Evolutionary conservation across 2,113 vertebrate genomes (phyloP).

Genomic region (Solea solea): DNA sequence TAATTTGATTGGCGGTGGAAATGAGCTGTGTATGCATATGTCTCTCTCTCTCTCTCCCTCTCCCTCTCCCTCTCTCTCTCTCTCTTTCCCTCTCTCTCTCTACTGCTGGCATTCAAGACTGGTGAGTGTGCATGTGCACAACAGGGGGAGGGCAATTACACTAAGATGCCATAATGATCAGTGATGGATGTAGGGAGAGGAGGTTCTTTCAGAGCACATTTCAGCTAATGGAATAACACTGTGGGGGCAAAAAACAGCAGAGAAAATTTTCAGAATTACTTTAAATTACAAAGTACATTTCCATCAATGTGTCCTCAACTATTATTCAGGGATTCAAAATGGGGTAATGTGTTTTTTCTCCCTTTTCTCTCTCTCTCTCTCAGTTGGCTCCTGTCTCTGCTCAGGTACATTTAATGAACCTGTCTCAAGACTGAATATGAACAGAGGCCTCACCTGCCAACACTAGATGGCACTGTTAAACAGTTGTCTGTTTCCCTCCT

Average conservation of each 20-base stretch:
- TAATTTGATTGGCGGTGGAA: constrained; percentile 82
- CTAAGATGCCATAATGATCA: constrained; percentile 80
- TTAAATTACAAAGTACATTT: constrained; percentile 70
- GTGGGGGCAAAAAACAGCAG: constrained; percentile 19
- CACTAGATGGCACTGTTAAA: constrained; percentile 76
- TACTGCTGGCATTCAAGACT: constrained; percentile 67
- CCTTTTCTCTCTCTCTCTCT: neutral
- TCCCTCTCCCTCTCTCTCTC: constrained; percentile 31
- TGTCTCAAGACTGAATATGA: neutral
- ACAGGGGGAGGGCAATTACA: constrained; percentile 75
- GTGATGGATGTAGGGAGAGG: constrained; percentile 75
- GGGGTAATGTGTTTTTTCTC: constrained; percentile 21
- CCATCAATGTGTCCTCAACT: constrained; percentile 71
- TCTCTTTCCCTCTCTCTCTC: constrained; percentile 16
- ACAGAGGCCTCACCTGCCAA: neutral
- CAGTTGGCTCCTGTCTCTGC: constrained; percentile 11
- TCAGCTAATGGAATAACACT: constrained; percentile 78
- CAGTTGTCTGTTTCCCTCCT: constrained; percentile 16
- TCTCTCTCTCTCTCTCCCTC: constrained; percentile 49
- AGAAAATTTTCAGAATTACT: constrained; percentile 64
- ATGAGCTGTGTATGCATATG: constrained; percentile 77
- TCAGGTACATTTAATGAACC: constrained; percentile 31
- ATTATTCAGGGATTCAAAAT: constrained; percentile 53
- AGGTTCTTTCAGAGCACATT: constrained; percentile 68
- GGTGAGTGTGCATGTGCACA: constrained; percentile 53